Percentiles rank a stretch among this genome's conserved stretches.
phyloP scores from a whole-genome alignment of 2,888 invertebrate genomes.

The Pachymerium ferrugineum region DNA sequence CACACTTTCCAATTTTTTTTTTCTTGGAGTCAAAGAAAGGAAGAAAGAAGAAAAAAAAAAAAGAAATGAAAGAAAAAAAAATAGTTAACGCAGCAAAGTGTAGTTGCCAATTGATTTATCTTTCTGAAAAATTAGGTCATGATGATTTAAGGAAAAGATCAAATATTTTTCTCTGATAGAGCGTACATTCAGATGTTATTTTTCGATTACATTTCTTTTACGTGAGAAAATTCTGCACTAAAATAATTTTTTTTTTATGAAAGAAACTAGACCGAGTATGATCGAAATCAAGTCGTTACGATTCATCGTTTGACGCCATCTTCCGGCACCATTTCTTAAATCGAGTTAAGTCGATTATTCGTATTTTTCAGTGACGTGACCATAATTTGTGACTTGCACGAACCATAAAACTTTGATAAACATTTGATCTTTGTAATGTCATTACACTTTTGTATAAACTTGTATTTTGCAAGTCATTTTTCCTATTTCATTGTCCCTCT shows the following conservation, averaged over 20 bases:
- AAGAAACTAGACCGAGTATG: no score
- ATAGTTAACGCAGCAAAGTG: not conserved
- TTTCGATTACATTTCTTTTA: not conserved
- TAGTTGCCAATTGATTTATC: not conserved
- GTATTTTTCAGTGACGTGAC: not conserved
- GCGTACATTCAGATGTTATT: not conserved
- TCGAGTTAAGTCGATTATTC: no score
- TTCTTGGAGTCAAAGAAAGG: not conserved
- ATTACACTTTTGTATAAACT: not conserved
- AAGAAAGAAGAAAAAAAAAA: not conserved
- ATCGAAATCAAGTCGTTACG: no score
- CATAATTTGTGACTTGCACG: not conserved
- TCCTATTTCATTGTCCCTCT: not conserved
- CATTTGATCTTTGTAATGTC: not conserved
- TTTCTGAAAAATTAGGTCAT: not conserved
- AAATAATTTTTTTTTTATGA: not conserved
- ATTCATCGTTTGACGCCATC: no score
- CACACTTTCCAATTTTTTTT: not conserved
- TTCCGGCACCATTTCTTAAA: no score
- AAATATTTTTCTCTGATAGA: not conserved
- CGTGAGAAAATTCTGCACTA: no score
- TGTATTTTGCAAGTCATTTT: slow-evolving; percentile 1
- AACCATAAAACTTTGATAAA: not conserved
- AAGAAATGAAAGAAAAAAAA: not conserved
- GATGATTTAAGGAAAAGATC: not conserved